These are phyloP conservation scores for Beris chalybata DNA, from an alignment of 2,888 invertebrate species.

Conservation along the genomic window DNA sequence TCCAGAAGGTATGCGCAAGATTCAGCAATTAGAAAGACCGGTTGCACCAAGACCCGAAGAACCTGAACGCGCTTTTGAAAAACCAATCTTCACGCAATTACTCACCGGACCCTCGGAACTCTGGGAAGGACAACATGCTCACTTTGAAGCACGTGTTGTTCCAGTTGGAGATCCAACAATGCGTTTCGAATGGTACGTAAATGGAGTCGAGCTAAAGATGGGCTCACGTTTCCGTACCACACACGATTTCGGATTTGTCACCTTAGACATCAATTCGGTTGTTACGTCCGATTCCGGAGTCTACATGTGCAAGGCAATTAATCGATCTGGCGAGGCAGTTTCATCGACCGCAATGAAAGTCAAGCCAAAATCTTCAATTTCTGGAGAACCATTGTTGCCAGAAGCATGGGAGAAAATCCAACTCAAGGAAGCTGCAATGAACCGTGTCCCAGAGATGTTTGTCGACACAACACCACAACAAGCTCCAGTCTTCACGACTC, in stretches of 20 bases:
- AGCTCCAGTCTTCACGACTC: slow-evolving; percentile 94
- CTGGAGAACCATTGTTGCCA: slow-evolving; percentile 83
- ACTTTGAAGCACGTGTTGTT: slow-evolving; percentile 87
- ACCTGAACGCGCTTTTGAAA: slow-evolving; percentile 81
- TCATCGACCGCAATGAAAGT: slow-evolving; percentile 90
- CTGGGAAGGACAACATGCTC: slow-evolving; percentile 89
- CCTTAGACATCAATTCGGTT: slow-evolving; percentile 85
- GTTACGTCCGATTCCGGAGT: slow-evolving; percentile 88
- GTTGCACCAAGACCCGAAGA: slow-evolving; percentile 70
- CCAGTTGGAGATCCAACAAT: slow-evolving; percentile 92
- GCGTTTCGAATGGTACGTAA: slow-evolving; percentile 94
- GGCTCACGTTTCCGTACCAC: slow-evolving; percentile 90
- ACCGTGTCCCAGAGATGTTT: slow-evolving; percentile 85
- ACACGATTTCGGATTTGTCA: slow-evolving; percentile 93
- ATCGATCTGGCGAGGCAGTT: slow-evolving; percentile 91
- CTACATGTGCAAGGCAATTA: slow-evolving; percentile 92
- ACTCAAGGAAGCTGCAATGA: slow-evolving; percentile 88
- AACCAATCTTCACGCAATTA: slow-evolving; percentile 88
- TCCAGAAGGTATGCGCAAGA: slow-evolving; percentile 89
- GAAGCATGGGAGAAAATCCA: slow-evolving; percentile 92
- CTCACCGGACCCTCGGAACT: slow-evolving; percentile 86
- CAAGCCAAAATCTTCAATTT: slow-evolving; percentile 77
- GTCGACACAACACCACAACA: slow-evolving; percentile 83
- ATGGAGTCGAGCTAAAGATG: slow-evolving; percentile 89
- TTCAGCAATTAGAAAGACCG: slow-evolving; percentile 81